Percentiles rank a stretch among this genome's conserved stretches.
phyloP scores from a whole-genome alignment of 2,888 invertebrate species.

The Allacma fusca region DNA sequence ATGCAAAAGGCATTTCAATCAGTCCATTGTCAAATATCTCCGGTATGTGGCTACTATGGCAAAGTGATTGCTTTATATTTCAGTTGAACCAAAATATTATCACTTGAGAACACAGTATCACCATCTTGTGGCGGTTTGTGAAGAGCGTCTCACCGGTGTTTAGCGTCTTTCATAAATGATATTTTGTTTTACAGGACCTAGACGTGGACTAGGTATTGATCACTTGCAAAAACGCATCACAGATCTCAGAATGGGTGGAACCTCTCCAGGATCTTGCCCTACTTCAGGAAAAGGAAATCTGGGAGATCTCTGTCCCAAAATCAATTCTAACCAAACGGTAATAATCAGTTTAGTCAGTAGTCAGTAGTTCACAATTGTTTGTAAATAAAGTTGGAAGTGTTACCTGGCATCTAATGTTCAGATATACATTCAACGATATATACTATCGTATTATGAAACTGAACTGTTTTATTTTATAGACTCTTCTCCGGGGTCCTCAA shows the following conservation, averaged over 20 bases:
- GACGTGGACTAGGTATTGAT: constrained; percentile 62
- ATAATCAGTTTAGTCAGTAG: too few species aligned
- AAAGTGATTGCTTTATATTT: too few species aligned
- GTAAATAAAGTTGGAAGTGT: too few species aligned
- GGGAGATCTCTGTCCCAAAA: constrained; percentile 59
- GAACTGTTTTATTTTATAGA: constrained; percentile 41
- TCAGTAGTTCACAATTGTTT: too few species aligned
- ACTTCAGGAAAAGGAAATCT: constrained; percentile 42
- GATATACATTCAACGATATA: too few species aligned
- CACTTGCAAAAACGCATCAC: constrained; percentile 77
- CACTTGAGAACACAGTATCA: too few species aligned
- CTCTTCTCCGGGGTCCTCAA: constrained; percentile 55
- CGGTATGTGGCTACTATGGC: too few species aligned
- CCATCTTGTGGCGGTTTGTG: too few species aligned
- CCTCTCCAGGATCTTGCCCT: constrained; percentile 37
- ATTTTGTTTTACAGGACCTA: constrained; percentile 53
- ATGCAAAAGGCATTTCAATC: constrained; percentile 69
- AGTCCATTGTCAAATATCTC: constrained; percentile 64
- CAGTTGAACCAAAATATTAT: too few species aligned
- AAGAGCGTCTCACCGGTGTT: too few species aligned
- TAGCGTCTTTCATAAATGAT: too few species aligned
- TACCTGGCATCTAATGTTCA: too few species aligned
- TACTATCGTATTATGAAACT: not conserved
- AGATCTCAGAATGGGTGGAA: constrained; percentile 76
- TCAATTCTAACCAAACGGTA: constrained; percentile 58